Percentiles rank a stretch among this genome's conserved stretches.
phyloP scores from a whole-genome alignment of 2,797 vertebrate genomes.

The Acropternis orthonyx region DNA sequence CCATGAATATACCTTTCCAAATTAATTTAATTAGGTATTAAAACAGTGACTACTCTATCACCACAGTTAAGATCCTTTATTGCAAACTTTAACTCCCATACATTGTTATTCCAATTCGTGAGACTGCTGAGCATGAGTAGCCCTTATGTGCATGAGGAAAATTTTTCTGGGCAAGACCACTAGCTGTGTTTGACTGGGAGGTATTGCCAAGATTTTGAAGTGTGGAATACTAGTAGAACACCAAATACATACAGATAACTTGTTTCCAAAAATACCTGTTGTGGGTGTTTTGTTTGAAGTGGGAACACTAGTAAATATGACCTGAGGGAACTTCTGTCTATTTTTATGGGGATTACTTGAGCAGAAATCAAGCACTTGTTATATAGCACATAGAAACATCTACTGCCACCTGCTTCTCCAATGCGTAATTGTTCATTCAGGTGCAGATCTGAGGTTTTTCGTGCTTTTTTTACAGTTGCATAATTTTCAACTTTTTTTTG shows the following conservation, averaged over 20 bases:
- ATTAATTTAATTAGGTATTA: conserved; percentile 12
- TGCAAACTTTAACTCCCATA: background rate
- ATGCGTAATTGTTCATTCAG: background rate
- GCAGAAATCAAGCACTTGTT: background rate
- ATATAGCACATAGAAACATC: background rate
- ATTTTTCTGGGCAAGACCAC: background rate
- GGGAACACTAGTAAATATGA: conserved; percentile 35
- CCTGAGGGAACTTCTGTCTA: conserved; percentile 12
- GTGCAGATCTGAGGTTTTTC: background rate
- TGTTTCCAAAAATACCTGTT: conserved; percentile 38
- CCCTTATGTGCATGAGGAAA: background rate
- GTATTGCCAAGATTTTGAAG: conserved; percentile 6
- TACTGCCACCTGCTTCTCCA: background rate
- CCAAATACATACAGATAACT: conserved; percentile 2
- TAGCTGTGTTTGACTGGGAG: background rate
- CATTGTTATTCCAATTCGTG: background rate
- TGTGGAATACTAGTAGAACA: background rate
- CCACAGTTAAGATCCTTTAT: background rate
- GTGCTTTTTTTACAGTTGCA: background rate
- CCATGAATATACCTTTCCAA: conserved; percentile 8
- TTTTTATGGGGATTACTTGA: conserved; percentile 12
- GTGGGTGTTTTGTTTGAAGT: conserved; percentile 50
- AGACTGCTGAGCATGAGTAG: background rate
- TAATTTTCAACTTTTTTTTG: background rate
- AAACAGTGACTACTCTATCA: background rate